Conservation (phyloP, 2,113 vertebrate species). For the Muntiacus reevesi region DNA sequence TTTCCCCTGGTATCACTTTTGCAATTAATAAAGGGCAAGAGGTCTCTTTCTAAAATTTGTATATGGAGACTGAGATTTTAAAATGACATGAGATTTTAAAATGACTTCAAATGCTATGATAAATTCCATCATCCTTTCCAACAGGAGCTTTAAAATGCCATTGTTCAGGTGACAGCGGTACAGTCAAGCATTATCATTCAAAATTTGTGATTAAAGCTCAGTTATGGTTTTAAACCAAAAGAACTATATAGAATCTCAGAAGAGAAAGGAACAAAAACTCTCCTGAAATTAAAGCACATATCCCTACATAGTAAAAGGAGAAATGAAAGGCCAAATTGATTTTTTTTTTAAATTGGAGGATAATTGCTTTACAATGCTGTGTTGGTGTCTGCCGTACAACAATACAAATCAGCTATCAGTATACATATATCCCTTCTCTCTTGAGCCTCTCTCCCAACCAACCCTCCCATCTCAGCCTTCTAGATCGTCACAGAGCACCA, state of each 20-base stretch:
- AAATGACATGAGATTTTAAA: slow-evolving; percentile 43
- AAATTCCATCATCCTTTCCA: slow-evolving; percentile 17
- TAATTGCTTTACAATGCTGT: background rate
- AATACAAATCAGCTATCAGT: background rate
- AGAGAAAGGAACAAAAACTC: background rate
- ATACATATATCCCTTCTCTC: background rate
- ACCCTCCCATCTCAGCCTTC: background rate
- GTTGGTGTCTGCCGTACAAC: background rate
- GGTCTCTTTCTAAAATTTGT: slow-evolving; percentile 42
- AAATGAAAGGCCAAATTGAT: background rate
- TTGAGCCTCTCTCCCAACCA: background rate
- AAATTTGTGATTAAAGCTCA: slow-evolving; percentile 24
- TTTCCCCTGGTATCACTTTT: background rate
- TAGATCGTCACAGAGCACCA: background rate
- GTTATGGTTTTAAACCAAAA: background rate
- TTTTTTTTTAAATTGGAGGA: background rate
- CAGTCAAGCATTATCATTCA: background rate
- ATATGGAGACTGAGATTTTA: background rate
- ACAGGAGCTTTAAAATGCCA: slow-evolving; percentile 22
- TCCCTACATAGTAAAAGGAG: background rate
- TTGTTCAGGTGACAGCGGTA: background rate
- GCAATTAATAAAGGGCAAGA: slow-evolving; percentile 61
- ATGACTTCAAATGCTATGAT: slow-evolving; percentile 18
- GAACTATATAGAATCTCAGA: background rate
- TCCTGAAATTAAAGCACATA: background rate